These are phyloP conservation scores for Macrosiphum euphorbiae DNA, from an alignment of 2,888 invertebrate genomes.

Conservation along the genomic window DNA sequence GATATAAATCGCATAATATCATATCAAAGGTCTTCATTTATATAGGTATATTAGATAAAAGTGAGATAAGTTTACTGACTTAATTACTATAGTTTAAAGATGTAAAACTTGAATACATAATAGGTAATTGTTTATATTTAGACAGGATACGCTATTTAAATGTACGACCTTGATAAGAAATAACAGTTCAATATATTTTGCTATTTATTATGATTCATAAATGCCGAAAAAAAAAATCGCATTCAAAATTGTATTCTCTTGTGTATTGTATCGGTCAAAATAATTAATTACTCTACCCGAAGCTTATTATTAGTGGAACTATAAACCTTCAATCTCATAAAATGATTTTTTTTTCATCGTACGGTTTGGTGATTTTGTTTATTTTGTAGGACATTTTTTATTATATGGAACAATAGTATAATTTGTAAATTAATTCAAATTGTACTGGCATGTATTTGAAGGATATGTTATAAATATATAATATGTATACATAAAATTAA, in stretches of 20 bases:
- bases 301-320: neutral
- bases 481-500: neutral
- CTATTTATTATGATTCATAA: neutral
- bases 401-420: neutral
- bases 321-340: neutral
- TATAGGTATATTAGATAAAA: neutral
- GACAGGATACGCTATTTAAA: neutral
- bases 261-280: neutral
- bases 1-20: neutral
- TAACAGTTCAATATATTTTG: neutral
- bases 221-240: conserved; percentile 4
- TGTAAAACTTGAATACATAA: neutral
- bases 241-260: neutral
- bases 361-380: conserved; percentile 11
- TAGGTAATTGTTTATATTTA: neutral
- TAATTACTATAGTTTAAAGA: neutral
- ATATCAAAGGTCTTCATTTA: neutral
- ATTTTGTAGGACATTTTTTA: neutral
- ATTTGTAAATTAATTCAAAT: neutral
- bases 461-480: neutral
- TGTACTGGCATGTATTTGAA: neutral
- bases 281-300: neutral
- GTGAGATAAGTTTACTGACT: neutral
- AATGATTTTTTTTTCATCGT: neutral
- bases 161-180: neutral